Evolutionary conservation across 2,888 invertebrate species (phyloP), one percentile per base, ranked within the genome.

Genomic region (Caenorhabditis wallacei): DNA sequence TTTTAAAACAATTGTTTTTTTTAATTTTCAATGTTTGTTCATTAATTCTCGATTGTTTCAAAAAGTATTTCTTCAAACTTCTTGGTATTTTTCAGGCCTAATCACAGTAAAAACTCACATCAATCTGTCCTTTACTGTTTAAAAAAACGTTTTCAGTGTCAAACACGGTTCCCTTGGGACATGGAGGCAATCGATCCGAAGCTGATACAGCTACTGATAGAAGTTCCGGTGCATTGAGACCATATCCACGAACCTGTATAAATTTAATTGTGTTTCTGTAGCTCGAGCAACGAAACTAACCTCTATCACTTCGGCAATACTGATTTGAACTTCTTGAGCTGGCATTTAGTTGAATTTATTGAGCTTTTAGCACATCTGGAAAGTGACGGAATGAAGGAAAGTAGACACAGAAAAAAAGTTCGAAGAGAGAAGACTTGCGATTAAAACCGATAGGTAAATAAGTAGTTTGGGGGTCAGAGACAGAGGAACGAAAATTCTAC

Each of bases 81-180:
- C n/a, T n/a, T n/a, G n/a, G n/a, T n/a, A n/a, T n/a, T n/a, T n/a
- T n/a, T n/a, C n/a, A n/a, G n/a, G n/a, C n/a, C n/a, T n/a, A n/a
- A n/a, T n/a, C n/a, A n/a, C n/a, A n/a, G n/a, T n/a, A 64, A 74
- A 18, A 37, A 35, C 85, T 80, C 22, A 90, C 90, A 59, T 85
- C 75, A 56, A 90, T 72, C 35, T 76, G 63, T 18, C 90, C 90
- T 68, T 86, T 82, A 22, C 70, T 64, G 26, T 84, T 87, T 30
- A 90, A 78, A 68, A 85, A 90, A 13, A 90, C 82, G 63, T 85
- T 85, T 54, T 90, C 89, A 1, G 83, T 72, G 51, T 89, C 88
- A 69, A 90, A 90, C 35, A 89, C 83, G 1, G 79, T 84, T 35
- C 85, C 85, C 51, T 78, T 85, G 10, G 87, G 87, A 69, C 87